phyloP scores from a whole-genome alignment of 2,113 vertebrate genomes.

The Phrynosoma platyrhinos region DNA sequence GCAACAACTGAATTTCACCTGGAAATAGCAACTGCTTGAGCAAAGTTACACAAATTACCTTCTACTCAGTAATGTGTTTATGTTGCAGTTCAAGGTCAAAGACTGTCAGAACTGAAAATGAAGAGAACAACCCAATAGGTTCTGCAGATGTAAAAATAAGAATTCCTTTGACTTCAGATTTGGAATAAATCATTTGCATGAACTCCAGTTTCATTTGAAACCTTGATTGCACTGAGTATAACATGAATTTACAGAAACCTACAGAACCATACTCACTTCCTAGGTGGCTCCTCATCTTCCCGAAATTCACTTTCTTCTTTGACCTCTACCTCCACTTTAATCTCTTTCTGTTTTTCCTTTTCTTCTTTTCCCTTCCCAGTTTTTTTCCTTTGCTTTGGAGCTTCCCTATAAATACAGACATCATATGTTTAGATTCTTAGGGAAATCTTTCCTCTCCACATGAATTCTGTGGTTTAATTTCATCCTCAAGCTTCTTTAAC shows the following conservation, averaged over 20 bases:
- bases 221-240: neutral
- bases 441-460: neutral
- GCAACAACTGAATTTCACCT: neutral
- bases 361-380: slow-evolving; percentile 86
- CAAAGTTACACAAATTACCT: neutral
- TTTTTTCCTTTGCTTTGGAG: slow-evolving; percentile 87
- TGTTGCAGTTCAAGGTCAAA: neutral
- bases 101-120: neutral
- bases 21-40: neutral
- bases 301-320: slow-evolving; percentile 88
- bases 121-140: neutral
- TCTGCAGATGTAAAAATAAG: neutral
- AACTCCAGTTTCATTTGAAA: slow-evolving; percentile 12
- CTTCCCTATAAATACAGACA: slow-evolving; percentile 79
- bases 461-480: neutral
- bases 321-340: slow-evolving; percentile 86
- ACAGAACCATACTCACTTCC: slow-evolving; percentile 85
- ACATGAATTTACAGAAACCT: neutral
- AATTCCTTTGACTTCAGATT: neutral
- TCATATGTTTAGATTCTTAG: neutral
- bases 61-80: neutral
- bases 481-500: neutral
- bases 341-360: slow-evolving; percentile 82
- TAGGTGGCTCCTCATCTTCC: slow-evolving; percentile 90
- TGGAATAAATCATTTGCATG: slow-evolving; percentile 10